A percentile compares a stretch with the other conserved stretches of the same genome.
phyloP scores from a whole-genome alignment of 2,888 invertebrate species.

The Altica lythri region DNA sequence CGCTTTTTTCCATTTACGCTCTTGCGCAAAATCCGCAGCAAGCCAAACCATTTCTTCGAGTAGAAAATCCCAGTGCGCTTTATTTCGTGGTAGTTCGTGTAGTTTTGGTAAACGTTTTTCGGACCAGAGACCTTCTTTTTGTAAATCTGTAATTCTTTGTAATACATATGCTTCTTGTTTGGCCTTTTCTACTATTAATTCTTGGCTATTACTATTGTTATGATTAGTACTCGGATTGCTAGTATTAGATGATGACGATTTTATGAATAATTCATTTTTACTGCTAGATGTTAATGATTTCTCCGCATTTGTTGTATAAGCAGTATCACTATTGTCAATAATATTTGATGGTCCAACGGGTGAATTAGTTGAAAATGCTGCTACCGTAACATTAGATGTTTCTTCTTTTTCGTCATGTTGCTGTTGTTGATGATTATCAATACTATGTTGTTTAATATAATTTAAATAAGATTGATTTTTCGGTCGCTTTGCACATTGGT shows the following conservation, averaged over 20 bases:
- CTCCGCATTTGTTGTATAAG: too few species aligned
- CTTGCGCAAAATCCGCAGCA: constrained; percentile 95
- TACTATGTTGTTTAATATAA: constrained; percentile 69
- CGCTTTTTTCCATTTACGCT: constrained; percentile 96
- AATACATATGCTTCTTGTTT: constrained; percentile 95
- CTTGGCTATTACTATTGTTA: constrained; percentile 59
- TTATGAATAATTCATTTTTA: too few species aligned
- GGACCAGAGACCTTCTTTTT: constrained; percentile 94
- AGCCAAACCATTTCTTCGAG: constrained; percentile 99
- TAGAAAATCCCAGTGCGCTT: constrained; percentile 98
- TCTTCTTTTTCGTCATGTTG: too few species aligned
- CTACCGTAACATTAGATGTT: too few species aligned
- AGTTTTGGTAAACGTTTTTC: constrained; percentile 90
- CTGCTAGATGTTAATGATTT: too few species aligned
- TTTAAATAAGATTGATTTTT: constrained; percentile 74
- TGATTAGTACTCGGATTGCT: too few species aligned
- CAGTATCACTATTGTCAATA: too few species aligned
- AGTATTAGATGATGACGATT: constrained; percentile 21
- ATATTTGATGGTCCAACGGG: too few species aligned
- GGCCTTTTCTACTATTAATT: constrained; percentile 83
- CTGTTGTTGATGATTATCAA: too few species aligned
- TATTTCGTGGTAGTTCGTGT: constrained; percentile 71
- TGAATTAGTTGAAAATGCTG: too few species aligned
- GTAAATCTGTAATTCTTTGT: constrained; percentile 87
- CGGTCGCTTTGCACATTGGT: constrained; percentile 81